A percentile compares a stretch with the other conserved stretches of the same genome.
Evolutionary conservation across 2,113 vertebrate genomes (phyloP).

Genomic region (Vidua macroura): DNA sequence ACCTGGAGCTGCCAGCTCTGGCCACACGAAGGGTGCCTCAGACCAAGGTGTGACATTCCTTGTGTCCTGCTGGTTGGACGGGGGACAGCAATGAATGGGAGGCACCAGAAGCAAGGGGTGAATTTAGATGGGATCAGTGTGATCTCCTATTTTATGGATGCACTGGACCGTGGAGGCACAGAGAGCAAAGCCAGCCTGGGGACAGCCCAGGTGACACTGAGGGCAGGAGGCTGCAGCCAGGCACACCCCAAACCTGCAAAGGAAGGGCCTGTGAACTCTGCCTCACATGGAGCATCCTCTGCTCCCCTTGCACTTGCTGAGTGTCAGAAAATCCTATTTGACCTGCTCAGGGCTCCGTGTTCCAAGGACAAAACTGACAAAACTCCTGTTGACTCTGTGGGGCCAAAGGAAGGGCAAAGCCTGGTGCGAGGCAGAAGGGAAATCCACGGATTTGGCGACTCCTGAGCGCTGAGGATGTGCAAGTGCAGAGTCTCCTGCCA

Average conservation of each 20-base stretch:
- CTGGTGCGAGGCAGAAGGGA: neutral
- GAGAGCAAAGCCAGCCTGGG: neutral
- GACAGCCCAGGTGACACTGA: neutral
- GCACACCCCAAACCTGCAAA: neutral
- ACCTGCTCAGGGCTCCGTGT: neutral
- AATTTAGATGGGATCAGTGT: accelerated
- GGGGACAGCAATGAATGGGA: accelerated
- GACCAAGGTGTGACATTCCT: neutral
- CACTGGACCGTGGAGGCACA: accelerated
- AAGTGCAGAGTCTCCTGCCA: neutral
- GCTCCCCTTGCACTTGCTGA: neutral
- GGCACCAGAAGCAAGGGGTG: neutral
- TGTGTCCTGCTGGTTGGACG: neutral
- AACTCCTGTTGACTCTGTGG: neutral
- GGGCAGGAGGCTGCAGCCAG: accelerated
- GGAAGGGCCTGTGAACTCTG: neutral
- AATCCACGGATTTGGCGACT: neutral
- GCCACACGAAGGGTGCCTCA: neutral
- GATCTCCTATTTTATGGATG: accelerated
- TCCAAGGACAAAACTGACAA: neutral
- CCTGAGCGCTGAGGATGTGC: neutral
- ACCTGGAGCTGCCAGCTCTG: neutral
- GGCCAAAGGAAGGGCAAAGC: neutral
- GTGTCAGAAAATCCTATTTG: neutral
- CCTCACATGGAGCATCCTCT: neutral